A percentile compares a stretch with the other conserved stretches of the same genome.
These are phyloP conservation scores for Agrilus planipennis DNA, from an alignment of 1,140 invertebrate species.

Conservation along the genomic window DNA sequence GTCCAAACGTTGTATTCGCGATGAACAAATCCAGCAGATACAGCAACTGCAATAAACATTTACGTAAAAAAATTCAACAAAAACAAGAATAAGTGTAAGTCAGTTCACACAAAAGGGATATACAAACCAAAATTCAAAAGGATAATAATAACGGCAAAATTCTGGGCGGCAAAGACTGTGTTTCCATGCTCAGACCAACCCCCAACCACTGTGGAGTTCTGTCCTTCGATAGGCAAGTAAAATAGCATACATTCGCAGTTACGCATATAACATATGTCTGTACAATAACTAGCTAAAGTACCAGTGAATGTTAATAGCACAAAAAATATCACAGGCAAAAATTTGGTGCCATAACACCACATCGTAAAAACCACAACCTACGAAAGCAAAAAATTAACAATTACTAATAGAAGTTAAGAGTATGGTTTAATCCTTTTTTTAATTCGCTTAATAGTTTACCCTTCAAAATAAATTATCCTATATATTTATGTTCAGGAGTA, in stretches of 20 bases:
- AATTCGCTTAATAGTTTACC: neutral
- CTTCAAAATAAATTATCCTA: neutral
- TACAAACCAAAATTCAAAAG: slow-evolving; percentile 77
- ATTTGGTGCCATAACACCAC: slow-evolving; percentile 82
- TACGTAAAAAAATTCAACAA: neutral
- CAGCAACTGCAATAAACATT: slow-evolving; percentile 53
- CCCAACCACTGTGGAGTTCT: slow-evolving; percentile 39
- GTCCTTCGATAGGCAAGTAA: slow-evolving; percentile 36
- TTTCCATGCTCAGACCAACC: slow-evolving; percentile 51
- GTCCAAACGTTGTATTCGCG: slow-evolving; percentile 77
- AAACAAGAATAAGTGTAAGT: too few relatives aligned
- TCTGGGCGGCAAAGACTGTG: slow-evolving; percentile 49
- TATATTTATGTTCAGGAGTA: neutral
- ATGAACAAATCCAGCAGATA: slow-evolving; percentile 84
- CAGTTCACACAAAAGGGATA: neutral
- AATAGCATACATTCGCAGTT: slow-evolving; percentile 43
- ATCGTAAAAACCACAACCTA: slow-evolving; percentile 68
- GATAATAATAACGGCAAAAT: slow-evolving; percentile 58
- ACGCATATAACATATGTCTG: slow-evolving; percentile 37
- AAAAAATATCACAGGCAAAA: slow-evolving; percentile 61
- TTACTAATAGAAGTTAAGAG: slow-evolving; percentile 17
- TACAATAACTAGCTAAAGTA: slow-evolving; percentile 48
- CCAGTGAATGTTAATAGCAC: slow-evolving; percentile 46
- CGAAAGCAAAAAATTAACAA: too few relatives aligned
- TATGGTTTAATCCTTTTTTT: neutral